phyloP scores from a whole-genome alignment of 2,888 invertebrate species.

The Lasioglossum vierecki region DNA sequence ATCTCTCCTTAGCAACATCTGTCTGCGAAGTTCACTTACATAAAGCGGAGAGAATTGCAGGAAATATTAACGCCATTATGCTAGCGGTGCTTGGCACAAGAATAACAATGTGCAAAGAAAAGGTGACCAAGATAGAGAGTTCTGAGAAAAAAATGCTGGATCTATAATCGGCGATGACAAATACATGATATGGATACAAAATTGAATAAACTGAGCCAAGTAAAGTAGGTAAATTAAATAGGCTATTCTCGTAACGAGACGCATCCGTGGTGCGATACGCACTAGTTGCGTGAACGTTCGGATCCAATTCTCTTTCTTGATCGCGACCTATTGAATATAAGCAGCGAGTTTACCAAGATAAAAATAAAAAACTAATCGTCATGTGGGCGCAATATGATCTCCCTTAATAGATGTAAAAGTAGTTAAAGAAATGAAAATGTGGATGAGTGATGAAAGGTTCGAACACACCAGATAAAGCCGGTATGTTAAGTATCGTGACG shows the following conservation, averaged over 20 bases:
- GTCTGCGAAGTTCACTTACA: slow-evolving; percentile 18
- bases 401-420: too few relatives aligned
- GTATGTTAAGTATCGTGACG: neutral
- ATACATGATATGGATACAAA: neutral
- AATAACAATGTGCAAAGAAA: neutral
- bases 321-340: slow-evolving; percentile 3
- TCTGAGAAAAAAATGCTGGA: neutral
- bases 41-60: neutral
- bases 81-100: neutral
- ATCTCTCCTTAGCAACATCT: slow-evolving; percentile 26
- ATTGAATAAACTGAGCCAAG: neutral
- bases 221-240: neutral
- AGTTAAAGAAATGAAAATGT: neutral
- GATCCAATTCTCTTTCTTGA: neutral
- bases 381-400: neutral
- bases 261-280: slow-evolving; percentile 1
- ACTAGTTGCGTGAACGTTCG: neutral
- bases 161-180: neutral
- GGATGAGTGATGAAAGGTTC: neutral
- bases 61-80: slow-evolving; percentile 33
- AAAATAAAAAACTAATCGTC: slow-evolving; percentile 7
- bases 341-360: neutral
- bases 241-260: neutral
- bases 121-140: neutral
- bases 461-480: neutral